A percentile compares a stretch with the other conserved stretches of the same genome.
These are phyloP conservation scores for Probosciger aterrimus DNA, from an alignment of 2,113 vertebrate genomes.

Conservation along the genomic window DNA sequence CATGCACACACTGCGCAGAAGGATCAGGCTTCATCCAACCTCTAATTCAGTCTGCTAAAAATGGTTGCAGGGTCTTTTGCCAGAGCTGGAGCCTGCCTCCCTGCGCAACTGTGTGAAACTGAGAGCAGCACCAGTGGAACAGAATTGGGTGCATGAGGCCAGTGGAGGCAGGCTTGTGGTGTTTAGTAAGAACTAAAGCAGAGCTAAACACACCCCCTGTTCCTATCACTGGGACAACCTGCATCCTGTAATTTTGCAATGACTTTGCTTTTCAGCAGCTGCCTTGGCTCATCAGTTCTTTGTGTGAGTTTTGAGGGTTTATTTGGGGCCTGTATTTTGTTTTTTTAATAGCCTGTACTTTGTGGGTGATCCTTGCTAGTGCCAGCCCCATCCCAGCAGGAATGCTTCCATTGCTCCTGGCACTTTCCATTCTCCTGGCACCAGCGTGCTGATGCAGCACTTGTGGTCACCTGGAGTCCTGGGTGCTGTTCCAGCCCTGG, in stretches of 20 bases:
- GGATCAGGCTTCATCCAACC: neutral
- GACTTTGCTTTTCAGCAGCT: neutral
- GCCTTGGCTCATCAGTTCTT: neutral
- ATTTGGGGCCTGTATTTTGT: neutral
- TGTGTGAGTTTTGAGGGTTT: neutral
- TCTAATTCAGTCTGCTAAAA: neutral
- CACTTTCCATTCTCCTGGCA: neutral
- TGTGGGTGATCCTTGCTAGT: neutral
- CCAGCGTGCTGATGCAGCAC: neutral
- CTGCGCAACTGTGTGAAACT: neutral
- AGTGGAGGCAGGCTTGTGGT: accelerated
- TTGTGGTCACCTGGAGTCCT: neutral
- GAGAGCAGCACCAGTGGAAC: neutral
- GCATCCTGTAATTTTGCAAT: neutral
- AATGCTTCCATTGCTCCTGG: accelerated
- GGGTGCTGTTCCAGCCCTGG: neutral
- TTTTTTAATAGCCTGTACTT: neutral
- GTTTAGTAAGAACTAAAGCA: neutral
- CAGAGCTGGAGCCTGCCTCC: neutral
- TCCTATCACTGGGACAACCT: neutral
- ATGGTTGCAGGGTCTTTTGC: accelerated
- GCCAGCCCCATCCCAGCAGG: neutral
- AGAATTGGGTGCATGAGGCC: neutral
- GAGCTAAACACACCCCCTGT: neutral
- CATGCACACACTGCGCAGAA: accelerated